Evolutionary conservation across 2,797 vertebrate genomes (phyloP), one percentile per base, ranked within the genome.

Genomic region (Tachyglossus aculeatus): DNA sequence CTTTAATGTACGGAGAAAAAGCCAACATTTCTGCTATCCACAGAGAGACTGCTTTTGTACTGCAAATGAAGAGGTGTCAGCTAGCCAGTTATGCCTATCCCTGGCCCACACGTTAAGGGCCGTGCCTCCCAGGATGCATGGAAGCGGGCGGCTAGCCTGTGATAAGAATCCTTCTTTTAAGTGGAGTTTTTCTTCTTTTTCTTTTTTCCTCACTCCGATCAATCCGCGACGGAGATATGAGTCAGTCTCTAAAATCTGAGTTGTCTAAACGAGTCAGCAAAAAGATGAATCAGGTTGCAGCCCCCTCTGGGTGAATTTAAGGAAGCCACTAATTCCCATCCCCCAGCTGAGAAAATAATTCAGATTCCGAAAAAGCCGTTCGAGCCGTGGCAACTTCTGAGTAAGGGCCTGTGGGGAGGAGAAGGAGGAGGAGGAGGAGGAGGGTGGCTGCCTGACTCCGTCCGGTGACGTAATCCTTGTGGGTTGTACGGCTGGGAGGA

Each of bases 111-210:
- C 73, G 67, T 67, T 77, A 72, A 81, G 87, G 81, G 82, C 81
- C 86, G 84, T 91, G 88, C 88, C 91, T 89, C 54, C 75, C 71
- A 64, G 11, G 57, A 81, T 88, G 84, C 83, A 79, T 71, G 82
- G 78, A n/a, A n/a, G n/a, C n/a, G n/a, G n/a, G n/a, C n/a, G n/a
- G n/a, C n/a, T n/a, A n/a, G n/a, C n/a, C n/a, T n/a, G n/a, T n/a
- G n/a, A n/a, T n/a, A n/a, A n/a, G n/a, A n/a, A n/a, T n/a, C n/a
- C n/a, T n/a, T n/a, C n/a, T n/a, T n/a, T n/a, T n/a, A n/a, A n/a
- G n/a, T n/a, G n/a, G n/a, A n/a, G n/a, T n/a, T n/a, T n/a, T n/a
- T n/a, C n/a, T n/a, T n/a, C n/a, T n/a, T n/a, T n/a, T n/a, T n/a
- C n/a, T n/a, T n/a, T n/a, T n/a, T n/a, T n/a, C n/a, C n/a, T n/a